These are phyloP conservation scores for Trichogramma pretiosum DNA, from an alignment of 1,140 invertebrate genomes.

Conservation along the genomic window DNA sequence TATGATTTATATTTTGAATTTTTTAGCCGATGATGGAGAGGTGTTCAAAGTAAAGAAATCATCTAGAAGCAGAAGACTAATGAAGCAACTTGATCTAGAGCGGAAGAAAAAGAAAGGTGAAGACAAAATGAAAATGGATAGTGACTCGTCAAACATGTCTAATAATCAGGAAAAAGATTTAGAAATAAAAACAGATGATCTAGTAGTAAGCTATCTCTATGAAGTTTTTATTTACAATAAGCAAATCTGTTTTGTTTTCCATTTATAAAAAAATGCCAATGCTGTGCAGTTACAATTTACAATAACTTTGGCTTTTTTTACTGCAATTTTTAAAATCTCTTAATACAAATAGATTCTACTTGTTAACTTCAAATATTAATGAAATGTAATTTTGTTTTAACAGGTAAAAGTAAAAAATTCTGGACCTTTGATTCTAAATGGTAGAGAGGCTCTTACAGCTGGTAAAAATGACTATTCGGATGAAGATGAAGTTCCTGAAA, in stretches of 20 bases:
- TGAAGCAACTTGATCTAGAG: constrained; percentile 78
- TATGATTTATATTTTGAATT: constrained; percentile 13
- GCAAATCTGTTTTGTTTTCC: constrained; percentile 1
- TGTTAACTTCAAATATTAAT: neutral
- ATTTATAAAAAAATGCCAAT: constrained; percentile 12
- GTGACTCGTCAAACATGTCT: constrained; percentile 40
- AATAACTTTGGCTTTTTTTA: neutral
- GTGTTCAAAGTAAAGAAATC: constrained; percentile 93
- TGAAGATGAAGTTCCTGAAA: constrained; percentile 50
- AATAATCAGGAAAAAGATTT: constrained; percentile 48
- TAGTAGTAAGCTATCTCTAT: constrained; percentile 49
- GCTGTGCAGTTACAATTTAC: neutral
- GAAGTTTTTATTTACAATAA: constrained; percentile 30
- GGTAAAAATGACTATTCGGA: constrained; percentile 68
- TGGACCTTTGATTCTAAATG: constrained; percentile 60
- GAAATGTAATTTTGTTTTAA: constrained; percentile 16
- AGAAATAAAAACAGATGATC: constrained; percentile 53
- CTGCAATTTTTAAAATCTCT: neutral
- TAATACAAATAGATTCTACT: neutral
- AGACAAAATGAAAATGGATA: constrained; percentile 47
- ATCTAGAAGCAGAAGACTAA: constrained; percentile 81
- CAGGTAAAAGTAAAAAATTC: constrained; percentile 52
- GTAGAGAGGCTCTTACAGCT: constrained; percentile 67
- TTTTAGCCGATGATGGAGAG: constrained; percentile 73
- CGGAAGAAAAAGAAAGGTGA: constrained; percentile 60